phyloP scores from a whole-genome alignment of 1,140 invertebrate species.

The Heliconius congener region DNA sequence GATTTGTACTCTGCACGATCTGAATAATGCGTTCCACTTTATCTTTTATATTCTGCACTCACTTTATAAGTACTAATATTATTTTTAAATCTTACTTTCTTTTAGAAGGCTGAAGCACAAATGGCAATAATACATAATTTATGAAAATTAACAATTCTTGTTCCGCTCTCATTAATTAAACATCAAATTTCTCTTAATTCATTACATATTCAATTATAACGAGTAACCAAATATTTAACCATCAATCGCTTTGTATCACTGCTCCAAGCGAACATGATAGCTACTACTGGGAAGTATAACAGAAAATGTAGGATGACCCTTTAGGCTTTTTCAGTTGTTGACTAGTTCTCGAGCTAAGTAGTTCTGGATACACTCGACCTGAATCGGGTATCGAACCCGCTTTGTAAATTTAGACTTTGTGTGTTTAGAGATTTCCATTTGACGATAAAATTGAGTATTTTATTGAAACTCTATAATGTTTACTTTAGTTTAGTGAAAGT shows the following conservation, averaged over 20 bases:
- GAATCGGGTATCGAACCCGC: slow-evolving; percentile 35
- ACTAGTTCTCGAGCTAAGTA: slow-evolving; percentile 33
- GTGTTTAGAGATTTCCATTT: slow-evolving; percentile 7
- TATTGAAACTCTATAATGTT: background rate
- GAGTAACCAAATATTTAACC: background rate
- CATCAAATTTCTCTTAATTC: background rate
- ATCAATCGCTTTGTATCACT: background rate
- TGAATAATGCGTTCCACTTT: no score
- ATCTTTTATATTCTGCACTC: no score
- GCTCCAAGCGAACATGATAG: background rate
- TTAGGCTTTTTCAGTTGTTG: slow-evolving; percentile 30
- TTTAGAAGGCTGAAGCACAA: no score
- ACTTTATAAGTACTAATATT: no score
- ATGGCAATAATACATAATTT: background rate
- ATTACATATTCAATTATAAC: background rate
- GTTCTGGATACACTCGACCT: slow-evolving; percentile 29
- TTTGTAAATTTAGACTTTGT: slow-evolving; percentile 26
- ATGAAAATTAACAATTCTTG: background rate
- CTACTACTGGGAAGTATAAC: slow-evolving; percentile 14
- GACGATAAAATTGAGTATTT: background rate
- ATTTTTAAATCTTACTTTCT: no score
- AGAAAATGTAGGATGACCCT: slow-evolving; percentile 23
- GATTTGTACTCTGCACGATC: no score
- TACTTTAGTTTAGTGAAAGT: background rate
- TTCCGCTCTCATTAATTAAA: background rate